These are phyloP conservation scores for Dolichomitus sp. DNA, from an alignment of 2,888 invertebrate species.

Conservation along the genomic window DNA sequence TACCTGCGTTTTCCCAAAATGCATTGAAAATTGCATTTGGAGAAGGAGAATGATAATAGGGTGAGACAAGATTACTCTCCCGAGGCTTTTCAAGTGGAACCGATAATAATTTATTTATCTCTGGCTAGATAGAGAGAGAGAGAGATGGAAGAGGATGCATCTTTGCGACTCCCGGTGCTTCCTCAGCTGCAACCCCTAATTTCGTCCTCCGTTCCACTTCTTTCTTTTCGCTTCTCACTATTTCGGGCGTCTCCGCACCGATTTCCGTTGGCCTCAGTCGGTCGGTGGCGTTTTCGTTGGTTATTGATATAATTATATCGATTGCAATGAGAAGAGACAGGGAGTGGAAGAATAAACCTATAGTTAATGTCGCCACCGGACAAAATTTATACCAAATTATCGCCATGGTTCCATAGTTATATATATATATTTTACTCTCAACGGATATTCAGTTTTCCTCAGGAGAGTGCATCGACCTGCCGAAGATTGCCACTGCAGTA, in stretches of 20 bases:
- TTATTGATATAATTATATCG: slow-evolving; percentile 54
- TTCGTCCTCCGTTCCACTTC: slow-evolving; percentile 8
- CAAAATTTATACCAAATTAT: slow-evolving; percentile 30
- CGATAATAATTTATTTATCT: slow-evolving; percentile 61
- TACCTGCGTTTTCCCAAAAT: not conserved
- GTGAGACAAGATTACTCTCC: slow-evolving; percentile 27
- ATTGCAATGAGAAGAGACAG: slow-evolving; percentile 6
- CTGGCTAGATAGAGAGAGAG: slow-evolving; percentile 29
- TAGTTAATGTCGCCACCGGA: not conserved
- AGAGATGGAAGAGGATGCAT: slow-evolving; percentile 29
- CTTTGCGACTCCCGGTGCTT: slow-evolving; percentile 1
- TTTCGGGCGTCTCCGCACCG: slow-evolving; percentile 38
- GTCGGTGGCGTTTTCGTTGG: slow-evolving; percentile 19
- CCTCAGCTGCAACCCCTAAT: slow-evolving; percentile 33
- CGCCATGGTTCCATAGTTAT: not conserved
- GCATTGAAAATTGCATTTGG: not conserved
- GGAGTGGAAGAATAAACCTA: not conserved
- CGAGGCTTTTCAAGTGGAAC: slow-evolving; percentile 48
- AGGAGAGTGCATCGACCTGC: slow-evolving; percentile 32
- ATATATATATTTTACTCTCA: not conserved
- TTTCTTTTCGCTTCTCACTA: slow-evolving; percentile 34
- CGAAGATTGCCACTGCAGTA: slow-evolving; percentile 24
- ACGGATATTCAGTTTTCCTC: not conserved
- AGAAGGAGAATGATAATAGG: not conserved
- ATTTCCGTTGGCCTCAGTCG: slow-evolving; percentile 1